A percentile compares a stretch with the other conserved stretches of the same genome.
Conservation (phyloP, 30 jellyfish, hydroid and myxozoan species). For the Turritopsis rubra region DNA sequence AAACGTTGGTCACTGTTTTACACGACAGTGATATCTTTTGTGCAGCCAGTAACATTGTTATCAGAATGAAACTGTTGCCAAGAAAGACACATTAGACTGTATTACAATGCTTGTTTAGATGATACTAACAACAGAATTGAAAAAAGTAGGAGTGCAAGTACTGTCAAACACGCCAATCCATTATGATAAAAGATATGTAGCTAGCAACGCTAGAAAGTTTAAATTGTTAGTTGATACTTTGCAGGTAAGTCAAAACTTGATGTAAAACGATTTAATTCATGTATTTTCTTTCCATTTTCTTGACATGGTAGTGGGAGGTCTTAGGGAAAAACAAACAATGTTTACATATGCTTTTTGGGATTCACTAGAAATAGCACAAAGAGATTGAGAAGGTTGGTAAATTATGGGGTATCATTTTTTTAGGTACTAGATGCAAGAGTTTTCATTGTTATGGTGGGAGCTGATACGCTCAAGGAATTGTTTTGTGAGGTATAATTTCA, state of each 20-base stretch:
- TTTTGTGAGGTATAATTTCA: conserved; percentile 67
- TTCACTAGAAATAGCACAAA: no score
- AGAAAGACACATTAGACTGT: no score
- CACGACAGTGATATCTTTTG: no score
- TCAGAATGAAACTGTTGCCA: no score
- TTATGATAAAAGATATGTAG: not conserved
- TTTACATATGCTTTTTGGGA: no score
- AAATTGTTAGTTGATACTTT: not conserved
- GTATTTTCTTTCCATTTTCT: no score
- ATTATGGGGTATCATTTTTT: not conserved
- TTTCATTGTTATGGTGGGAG: conserved; percentile 42
- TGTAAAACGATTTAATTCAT: not conserved
- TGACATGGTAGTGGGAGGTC: no score
- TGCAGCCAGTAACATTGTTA: no score
- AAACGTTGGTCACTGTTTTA: no score
- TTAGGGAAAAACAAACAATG: no score
- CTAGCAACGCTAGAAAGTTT: not conserved
- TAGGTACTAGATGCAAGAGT: conserved; percentile 68
- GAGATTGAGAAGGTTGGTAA: not conserved
- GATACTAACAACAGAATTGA: not conserved
- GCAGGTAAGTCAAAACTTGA: not conserved
- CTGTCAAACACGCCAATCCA: not conserved
- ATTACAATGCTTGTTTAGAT: no score
- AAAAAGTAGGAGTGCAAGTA: not conserved
- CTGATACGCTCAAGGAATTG: conserved; percentile 35